Conservation (phyloP, 1,140 invertebrate genomes). For the Drosophila pruinosa region DNA sequence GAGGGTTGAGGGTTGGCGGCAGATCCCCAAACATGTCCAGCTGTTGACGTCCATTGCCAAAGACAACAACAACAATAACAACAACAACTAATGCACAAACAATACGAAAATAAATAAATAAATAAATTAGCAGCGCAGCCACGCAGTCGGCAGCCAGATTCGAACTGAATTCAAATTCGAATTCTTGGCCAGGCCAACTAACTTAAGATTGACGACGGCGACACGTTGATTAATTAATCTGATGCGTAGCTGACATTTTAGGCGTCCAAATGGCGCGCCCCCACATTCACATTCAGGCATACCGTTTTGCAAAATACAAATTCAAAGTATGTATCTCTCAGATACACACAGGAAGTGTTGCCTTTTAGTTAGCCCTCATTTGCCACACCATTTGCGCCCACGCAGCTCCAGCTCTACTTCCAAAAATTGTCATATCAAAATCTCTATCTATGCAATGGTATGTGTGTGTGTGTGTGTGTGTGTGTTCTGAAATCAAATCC, state of each 20-base stretch:
- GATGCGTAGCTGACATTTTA: constrained; percentile 61
- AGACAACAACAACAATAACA: constrained; percentile 42
- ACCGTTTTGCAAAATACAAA: constrained; percentile 53
- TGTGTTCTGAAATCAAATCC: constrained; percentile 74
- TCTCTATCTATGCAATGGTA: not conserved
- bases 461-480: not conserved
- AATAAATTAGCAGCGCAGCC: constrained; percentile 64
- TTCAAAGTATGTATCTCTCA: constrained; percentile 28
- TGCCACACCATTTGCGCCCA: constrained; percentile 17
- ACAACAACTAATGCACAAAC: constrained; percentile 24
- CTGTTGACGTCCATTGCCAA: constrained; percentile 67
- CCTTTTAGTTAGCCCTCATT: constrained; percentile 18
- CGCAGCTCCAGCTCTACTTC: constrained; percentile 3
- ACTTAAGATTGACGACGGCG: constrained; percentile 75
- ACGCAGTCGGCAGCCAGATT: constrained; percentile 23
- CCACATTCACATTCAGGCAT: no score
- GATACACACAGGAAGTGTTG: constrained; percentile 58
- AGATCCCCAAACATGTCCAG: constrained; percentile 57
- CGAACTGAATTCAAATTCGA: constrained; percentile 54
- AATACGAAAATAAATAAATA: constrained; percentile 66
- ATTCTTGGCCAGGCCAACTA: constrained; percentile 29
- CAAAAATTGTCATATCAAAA: constrained; percentile 34
- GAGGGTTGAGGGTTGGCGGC: not conserved
- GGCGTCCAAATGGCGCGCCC: constrained; percentile 42
- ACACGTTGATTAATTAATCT: constrained; percentile 80